Evolutionary conservation across 2,113 vertebrate genomes (phyloP).

Genomic region (Dipodomys spectabilis): DNA sequence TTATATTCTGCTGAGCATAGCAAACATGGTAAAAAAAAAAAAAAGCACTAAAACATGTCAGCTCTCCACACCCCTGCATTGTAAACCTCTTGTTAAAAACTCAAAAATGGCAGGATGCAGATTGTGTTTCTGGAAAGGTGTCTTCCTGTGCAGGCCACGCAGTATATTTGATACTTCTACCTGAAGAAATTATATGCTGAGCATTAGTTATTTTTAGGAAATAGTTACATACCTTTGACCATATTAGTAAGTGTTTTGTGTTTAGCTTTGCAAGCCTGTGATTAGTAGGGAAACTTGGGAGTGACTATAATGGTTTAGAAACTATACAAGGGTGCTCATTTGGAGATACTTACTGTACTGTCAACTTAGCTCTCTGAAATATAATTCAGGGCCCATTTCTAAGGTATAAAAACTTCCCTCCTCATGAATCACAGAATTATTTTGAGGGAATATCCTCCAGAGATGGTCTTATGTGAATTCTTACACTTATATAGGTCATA

Average conservation of each 20-base stretch:
- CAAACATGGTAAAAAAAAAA: constrained; percentile 43
- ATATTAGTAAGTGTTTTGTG: background rate
- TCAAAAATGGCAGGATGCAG: constrained; percentile 50
- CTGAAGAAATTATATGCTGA: constrained; percentile 40
- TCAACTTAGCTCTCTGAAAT: background rate
- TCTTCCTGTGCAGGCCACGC: background rate
- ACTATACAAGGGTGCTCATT: background rate
- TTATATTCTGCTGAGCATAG: constrained; percentile 74
- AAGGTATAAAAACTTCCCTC: constrained; percentile 11
- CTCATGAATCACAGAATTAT: background rate
- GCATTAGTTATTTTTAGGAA: background rate
- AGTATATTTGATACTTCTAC: background rate
- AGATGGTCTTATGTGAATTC: constrained; percentile 15
- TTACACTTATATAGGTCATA: background rate
- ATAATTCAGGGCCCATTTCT: constrained; percentile 6
- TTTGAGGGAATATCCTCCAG: background rate
- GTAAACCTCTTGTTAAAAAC: constrained; percentile 63
- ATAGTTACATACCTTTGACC: background rate
- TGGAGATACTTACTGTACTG: background rate
- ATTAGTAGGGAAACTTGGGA: background rate
- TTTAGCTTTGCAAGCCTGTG: background rate
- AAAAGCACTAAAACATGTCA: constrained; percentile 51
- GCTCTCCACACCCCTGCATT: constrained; percentile 52
- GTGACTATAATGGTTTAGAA: background rate
- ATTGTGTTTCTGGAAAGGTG: background rate